Evolutionary conservation across 2,888 invertebrate species (phyloP), one percentile per base, ranked within the genome.

Genomic region (Chironomus riparius): DNA sequence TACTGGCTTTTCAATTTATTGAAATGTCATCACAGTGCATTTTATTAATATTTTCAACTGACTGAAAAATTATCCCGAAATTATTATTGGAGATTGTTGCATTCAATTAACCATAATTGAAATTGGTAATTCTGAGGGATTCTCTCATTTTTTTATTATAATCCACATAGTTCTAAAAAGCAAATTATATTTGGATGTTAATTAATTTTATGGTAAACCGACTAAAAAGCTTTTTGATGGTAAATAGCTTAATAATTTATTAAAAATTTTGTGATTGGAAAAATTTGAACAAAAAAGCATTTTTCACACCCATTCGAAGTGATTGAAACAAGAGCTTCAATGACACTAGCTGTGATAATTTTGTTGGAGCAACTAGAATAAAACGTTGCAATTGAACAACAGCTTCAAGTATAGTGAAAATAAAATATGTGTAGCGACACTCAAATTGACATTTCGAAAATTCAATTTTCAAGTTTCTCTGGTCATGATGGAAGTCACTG

Each of bases 401-500:
- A 38, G 38, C 38, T 38, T 38, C 38, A 38, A 38, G 38, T 38
- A 38, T 10, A 38, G 38, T 38, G 38, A 38, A 10, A 38, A 38
- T 38, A 38, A 38, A 38, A 38, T 38, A 38, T 38, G 38, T 38
- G 38, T 38, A 38, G 38, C 38, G 18, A 56, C 56, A 56, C 18
- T 56, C 56, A 6, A 18, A 56, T 56, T 56, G 56, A 56, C 15
- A 56, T 15, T 56, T 56, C 2, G 15, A n/a, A 38, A 68, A 68
- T 68, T 68, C 68, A 68, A 68, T 68, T 68, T 68, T 28, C 68
- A 68, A 28, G 28, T 68, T 68, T 15, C 13, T 68, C 38, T 68
- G 68, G 38, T 68, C 68, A 38, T 68, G 38, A 24, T 68, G 68
- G 38, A 21, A 70, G 70, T 15, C 47, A 18, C 7, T 56, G 18